Conservation (phyloP, 2,797 vertebrate species). For the Crax fasciolata region DNA sequence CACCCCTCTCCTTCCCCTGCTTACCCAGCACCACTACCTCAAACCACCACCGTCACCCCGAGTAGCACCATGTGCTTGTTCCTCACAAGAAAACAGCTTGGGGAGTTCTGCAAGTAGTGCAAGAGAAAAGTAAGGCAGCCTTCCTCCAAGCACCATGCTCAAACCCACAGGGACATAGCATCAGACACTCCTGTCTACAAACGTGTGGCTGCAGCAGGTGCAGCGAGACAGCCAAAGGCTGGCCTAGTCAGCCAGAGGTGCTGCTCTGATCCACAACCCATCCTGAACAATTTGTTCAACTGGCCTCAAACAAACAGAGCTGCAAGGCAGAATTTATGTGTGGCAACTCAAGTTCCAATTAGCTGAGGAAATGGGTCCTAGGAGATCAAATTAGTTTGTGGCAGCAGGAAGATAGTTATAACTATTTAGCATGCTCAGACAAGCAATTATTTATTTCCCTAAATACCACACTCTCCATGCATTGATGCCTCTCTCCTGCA, state of each 20-base stretch:
- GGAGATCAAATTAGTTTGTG: conserved; percentile 69
- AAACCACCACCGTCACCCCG: background rate
- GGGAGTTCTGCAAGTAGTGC: background rate
- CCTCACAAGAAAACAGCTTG: background rate
- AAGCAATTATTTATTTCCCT: conserved; percentile 71
- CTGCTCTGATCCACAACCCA: background rate
- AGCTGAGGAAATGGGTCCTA: conserved; percentile 70
- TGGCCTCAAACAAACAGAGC: conserved; percentile 47
- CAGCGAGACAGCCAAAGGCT: fast-evolving
- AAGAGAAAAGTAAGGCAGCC: conserved; percentile 22
- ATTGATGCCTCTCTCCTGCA: background rate
- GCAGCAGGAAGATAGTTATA: conserved; percentile 59
- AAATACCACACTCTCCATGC: conserved; percentile 45
- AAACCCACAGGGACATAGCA: background rate
- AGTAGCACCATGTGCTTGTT: fast-evolving
- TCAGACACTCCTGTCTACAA: background rate
- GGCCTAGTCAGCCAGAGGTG: background rate
- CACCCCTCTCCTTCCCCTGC: background rate
- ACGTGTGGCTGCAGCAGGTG: background rate
- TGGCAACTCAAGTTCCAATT: conserved; percentile 58
- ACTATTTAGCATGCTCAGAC: conserved; percentile 59
- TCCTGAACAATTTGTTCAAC: background rate
- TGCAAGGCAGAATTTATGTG: conserved; percentile 49
- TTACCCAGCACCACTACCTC: background rate
- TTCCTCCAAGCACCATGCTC: background rate